A percentile compares a stretch with the other conserved stretches of the same genome.
phyloP scores from a whole-genome alignment of 2,113 vertebrate genomes.

The Scolopax mira region DNA sequence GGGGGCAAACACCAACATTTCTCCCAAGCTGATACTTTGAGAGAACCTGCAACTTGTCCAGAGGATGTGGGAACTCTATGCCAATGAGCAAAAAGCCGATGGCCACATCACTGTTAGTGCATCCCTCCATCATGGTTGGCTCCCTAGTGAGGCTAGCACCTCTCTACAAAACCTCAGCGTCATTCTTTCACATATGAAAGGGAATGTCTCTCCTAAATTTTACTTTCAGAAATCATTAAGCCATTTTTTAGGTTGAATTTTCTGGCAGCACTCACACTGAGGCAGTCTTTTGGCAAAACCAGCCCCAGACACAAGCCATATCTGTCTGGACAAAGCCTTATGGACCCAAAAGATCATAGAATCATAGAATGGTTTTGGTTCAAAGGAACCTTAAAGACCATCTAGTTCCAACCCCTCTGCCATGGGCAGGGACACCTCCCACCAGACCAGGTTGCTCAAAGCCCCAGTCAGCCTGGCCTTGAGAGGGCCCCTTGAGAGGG shows the following conservation, averaged over 20 bases:
- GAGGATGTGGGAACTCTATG: neutral
- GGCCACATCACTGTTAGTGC: neutral
- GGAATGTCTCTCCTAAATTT: neutral
- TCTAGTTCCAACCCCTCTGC: no score
- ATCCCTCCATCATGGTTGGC: neutral
- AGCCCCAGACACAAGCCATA: neutral
- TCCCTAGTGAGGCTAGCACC: neutral
- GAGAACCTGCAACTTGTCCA: neutral
- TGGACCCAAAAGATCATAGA: neutral
- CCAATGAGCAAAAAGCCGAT: neutral
- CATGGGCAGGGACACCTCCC: no score
- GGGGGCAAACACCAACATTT: neutral
- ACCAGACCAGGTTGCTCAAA: no score
- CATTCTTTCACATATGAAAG: neutral
- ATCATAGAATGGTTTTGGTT: no score
- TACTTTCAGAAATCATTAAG: neutral
- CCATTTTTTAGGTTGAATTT: neutral
- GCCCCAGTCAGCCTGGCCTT: no score
- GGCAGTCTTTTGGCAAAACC: neutral
- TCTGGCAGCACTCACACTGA: accelerated
- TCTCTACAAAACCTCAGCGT: neutral
- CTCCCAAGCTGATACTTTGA: neutral
- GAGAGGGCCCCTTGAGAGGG: no score
- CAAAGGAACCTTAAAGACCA: no score
- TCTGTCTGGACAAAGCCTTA: neutral